These are phyloP conservation scores for Helicolenus hilgendorfi DNA, from an alignment of 2,797 vertebrate species.

Conservation along the genomic window DNA sequence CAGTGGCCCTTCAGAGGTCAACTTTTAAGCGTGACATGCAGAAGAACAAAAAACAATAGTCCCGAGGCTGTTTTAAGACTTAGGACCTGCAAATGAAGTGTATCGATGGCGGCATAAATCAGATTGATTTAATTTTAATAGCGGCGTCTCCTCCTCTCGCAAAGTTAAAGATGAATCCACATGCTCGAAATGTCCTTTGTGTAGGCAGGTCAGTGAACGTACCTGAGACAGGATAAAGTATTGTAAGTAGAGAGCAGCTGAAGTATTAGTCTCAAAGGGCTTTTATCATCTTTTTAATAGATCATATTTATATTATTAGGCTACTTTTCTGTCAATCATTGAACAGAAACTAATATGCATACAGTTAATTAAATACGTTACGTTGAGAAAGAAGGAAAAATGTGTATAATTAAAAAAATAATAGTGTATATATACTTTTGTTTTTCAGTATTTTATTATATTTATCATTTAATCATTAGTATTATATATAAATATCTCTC, in stretches of 20 bases:
- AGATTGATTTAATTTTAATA: slow-evolving; percentile 81
- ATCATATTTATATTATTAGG: not conserved
- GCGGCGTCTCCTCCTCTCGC: slow-evolving; percentile 54
- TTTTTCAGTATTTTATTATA: not conserved
- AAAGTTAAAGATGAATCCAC: slow-evolving; percentile 73
- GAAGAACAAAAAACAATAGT: slow-evolving; percentile 75
- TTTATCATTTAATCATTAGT: not conserved
- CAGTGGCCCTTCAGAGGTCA: slow-evolving; percentile 47
- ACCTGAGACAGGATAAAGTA: slow-evolving; percentile 14
- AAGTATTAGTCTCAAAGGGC: not conserved
- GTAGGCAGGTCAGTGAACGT: slow-evolving; percentile 14
- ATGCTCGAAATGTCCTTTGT: slow-evolving; percentile 52
- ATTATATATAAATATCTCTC: not conserved
- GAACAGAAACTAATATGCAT: not conserved
- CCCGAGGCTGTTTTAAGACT: slow-evolving; percentile 80
- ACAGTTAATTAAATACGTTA: not conserved
- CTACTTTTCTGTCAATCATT: not conserved
- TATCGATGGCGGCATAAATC: slow-evolving; percentile 83
- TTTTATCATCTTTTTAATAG: not conserved
- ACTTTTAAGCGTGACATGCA: slow-evolving; percentile 65
- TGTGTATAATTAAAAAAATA: not conserved
- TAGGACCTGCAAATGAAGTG: slow-evolving; percentile 82
- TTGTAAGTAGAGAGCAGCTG: not conserved
- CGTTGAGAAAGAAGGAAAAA: not conserved
- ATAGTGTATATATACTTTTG: not conserved